Base-by-base conservation (phyloP, 2,797 vertebrate genomes). In the Stomatorhinus walkeri region DNA sequence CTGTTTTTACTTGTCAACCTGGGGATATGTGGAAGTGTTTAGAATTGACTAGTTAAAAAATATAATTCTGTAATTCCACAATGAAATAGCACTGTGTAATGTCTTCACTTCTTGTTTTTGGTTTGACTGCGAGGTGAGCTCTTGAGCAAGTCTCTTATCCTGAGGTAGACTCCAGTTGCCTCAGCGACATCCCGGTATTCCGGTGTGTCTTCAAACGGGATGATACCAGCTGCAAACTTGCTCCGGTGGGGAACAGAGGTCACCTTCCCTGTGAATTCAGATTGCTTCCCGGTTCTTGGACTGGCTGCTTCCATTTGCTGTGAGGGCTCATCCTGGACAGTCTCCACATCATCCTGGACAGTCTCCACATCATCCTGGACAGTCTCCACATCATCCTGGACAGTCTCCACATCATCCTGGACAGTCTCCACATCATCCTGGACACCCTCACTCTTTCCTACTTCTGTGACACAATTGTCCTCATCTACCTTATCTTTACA, bases 171-270 rank as follows among this genome's bases (percentile, higher is more conserved):
- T 22, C 98, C 98, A 0, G 98, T 99, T 0, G 97, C 96, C 90
- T 98, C 97, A 0, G 97, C 97, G 92, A 99, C 97, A 59, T 99
- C 98, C 6, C 97, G 98, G 90, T 96, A 99, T 88, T 99, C 97
- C 2, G 98, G 98, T 2, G 99, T 99, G 89, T 98, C 98, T 91
- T 99, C 98, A 88, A 99, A 99, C 0, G 97, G 98, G 54, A 98
- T 97, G 14, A 99, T 99, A 32, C 98, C 98, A 0, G 93, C 96
- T 4, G 98, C 98, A 91, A 99, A 99, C 90, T 94, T 98, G 93
- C 97, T 99, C 92, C 97, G 96, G 90, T 99, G 97, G 32, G 98
- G 98, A 89, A 99, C 93, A 0, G 95, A 93, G 32, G 90, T 91
- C 89, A 95, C 48, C 89, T 93, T 96, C 10, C 91, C 90, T 0